Evolutionary conservation across 1,140 invertebrate genomes (phyloP).

Genomic region (Drosophila leontia): DNA sequence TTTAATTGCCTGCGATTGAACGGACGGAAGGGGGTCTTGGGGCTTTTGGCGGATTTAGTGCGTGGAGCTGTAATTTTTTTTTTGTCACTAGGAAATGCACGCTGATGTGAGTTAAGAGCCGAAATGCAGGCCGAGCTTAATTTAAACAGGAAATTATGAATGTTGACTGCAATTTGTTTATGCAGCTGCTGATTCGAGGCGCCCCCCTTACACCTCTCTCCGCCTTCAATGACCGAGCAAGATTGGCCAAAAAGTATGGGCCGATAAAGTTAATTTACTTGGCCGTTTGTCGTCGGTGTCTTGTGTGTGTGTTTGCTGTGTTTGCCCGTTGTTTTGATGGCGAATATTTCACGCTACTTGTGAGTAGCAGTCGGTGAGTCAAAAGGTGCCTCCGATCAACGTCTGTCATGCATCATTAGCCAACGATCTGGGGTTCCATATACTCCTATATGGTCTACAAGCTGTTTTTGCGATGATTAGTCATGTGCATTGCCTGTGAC

Average conservation of each 20-base stretch:
- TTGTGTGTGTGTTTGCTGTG: constrained; percentile 10
- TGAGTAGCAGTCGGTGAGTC: constrained; percentile 17
- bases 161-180: constrained; percentile 83
- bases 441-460: constrained; percentile 31
- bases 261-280: constrained; percentile 80
- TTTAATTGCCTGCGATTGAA: constrained; percentile 73
- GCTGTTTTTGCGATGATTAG: constrained; percentile 75
- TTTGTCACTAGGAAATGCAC: constrained; percentile 80
- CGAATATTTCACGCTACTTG: constrained; percentile 79
- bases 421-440: constrained; percentile 15
- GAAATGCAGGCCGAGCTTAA: constrained; percentile 72
- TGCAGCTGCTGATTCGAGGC: constrained; percentile 77
- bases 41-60: constrained; percentile 44
- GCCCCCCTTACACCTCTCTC: background rate
- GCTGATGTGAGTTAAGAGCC: constrained; percentile 76
- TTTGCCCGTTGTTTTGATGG: constrained; percentile 75
- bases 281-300: constrained; percentile 32
- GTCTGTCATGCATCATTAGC: constrained; percentile 80
- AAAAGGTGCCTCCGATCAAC: constrained; percentile 53
- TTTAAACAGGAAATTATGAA: constrained; percentile 84
- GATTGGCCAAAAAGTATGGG: constrained; percentile 62
- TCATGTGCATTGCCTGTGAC: constrained; percentile 68
- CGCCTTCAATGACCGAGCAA: constrained; percentile 41
- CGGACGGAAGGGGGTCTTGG: constrained; percentile 1
- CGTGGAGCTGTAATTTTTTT: constrained; percentile 68